Conservation (phyloP, 2,113 vertebrate genomes). For the Elaphurus davidianus region DNA sequence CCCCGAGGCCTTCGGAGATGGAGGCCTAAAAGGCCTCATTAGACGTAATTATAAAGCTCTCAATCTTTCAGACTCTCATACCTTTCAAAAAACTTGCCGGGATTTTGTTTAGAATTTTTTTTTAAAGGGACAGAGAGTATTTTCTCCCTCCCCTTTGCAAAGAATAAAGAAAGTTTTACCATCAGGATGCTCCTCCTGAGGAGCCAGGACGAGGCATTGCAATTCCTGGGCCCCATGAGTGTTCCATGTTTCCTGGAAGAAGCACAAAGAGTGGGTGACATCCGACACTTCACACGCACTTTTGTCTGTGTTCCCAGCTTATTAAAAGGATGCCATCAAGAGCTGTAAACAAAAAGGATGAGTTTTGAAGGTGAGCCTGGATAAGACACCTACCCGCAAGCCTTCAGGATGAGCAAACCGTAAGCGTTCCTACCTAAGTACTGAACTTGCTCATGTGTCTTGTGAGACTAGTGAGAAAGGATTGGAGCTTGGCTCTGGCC, state of each 20-base stretch:
- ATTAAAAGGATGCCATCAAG: background rate
- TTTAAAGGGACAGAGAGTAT: constrained; percentile 17
- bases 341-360: background rate
- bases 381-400: background rate
- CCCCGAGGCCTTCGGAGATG: background rate
- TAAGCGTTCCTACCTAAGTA: background rate
- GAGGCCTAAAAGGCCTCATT: background rate
- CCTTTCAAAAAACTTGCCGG: background rate
- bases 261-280: background rate
- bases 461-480: background rate
- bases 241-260: accelerated
- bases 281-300: accelerated
- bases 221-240: accelerated
- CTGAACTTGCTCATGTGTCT: background rate
- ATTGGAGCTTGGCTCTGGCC: background rate
- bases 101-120: background rate
- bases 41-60: background rate
- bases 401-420: background rate
- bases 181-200: background rate
- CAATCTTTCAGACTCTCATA: background rate
- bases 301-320: background rate
- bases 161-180: too few species aligned
- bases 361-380: background rate
- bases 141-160: background rate
- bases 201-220: accelerated